Conservation (phyloP, 2,888 invertebrate species). For the Machimus rusticus region DNA sequence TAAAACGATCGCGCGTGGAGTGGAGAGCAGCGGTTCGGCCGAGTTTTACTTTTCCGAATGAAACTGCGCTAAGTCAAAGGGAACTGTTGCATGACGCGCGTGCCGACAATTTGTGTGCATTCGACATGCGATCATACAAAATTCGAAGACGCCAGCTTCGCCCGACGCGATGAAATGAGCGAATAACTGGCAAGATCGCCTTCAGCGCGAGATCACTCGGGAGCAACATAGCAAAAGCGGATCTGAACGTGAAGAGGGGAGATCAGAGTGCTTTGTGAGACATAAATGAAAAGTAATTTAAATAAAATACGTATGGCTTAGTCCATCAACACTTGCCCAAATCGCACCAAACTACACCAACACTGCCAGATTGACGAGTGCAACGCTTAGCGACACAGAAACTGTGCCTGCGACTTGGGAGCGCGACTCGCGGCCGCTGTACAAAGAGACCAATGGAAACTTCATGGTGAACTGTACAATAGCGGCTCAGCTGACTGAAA, state of each 20-base stretch:
- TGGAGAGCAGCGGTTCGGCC: not conserved
- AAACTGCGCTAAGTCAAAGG: not conserved
- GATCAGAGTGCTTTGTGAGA: not conserved
- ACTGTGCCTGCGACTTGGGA: not conserved
- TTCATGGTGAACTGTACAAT: not conserved
- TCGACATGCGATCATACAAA: not conserved
- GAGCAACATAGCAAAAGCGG: not conserved
- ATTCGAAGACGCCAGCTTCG: not conserved
- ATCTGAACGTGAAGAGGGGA: not conserved
- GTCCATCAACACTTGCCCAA: not conserved
- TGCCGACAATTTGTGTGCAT: not conserved
- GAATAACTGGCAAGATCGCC: not conserved
- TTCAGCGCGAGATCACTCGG: not conserved
- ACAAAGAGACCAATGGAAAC: not conserved
- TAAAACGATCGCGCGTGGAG: not conserved
- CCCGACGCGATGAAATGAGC: conserved; percentile 8
- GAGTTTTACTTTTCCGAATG: conserved; percentile 14
- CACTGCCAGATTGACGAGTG: not conserved
- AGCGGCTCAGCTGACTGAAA: not conserved
- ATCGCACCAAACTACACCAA: not conserved
- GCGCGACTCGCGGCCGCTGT: not conserved
- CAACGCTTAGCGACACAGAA: not conserved
- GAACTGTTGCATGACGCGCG: not conserved
- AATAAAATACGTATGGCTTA: not conserved
- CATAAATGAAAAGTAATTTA: not conserved